phyloP scores from a whole-genome alignment of 2,888 invertebrate genomes.

The Pecten maximus region DNA sequence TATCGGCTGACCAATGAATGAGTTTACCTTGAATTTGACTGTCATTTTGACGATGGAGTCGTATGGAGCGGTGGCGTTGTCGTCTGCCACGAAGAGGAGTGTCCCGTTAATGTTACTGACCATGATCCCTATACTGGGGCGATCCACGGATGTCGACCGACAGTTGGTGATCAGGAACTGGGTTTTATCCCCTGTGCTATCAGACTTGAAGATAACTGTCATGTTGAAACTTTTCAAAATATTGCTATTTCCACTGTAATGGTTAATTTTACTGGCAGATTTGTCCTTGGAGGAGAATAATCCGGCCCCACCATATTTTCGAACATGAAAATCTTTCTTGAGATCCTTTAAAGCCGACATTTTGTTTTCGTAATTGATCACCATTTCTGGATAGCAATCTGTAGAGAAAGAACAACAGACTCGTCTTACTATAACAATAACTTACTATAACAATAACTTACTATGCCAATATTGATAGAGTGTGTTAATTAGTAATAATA shows the following conservation, averaged over 20 bases:
- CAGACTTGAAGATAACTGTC: neutral
- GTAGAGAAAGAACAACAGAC: neutral
- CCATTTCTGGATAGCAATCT: neutral
- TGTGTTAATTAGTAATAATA: too few relatives aligned
- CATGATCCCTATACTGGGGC: neutral
- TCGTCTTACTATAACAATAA: too few relatives aligned
- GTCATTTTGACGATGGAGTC: neutral
- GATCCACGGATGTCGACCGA: neutral
- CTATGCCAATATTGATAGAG: too few relatives aligned
- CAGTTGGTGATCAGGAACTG: neutral
- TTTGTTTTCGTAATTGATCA: neutral
- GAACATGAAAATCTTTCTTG: neutral
- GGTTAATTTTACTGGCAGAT: neutral
- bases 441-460: too few relatives aligned
- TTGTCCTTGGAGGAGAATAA: neutral
- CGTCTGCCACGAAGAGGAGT: neutral
- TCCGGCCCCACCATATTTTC: neutral
- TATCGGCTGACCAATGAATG: too few relatives aligned
- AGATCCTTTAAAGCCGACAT: neutral
- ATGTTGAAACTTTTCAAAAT: neutral
- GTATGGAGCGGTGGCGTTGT: neutral
- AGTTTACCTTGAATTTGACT: neutral
- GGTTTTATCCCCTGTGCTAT: neutral
- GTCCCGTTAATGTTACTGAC: neutral
- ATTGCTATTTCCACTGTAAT: neutral